Evolutionary conservation across 2,113 vertebrate species (phyloP).

Genomic region (Circaetus cinerascens): DNA sequence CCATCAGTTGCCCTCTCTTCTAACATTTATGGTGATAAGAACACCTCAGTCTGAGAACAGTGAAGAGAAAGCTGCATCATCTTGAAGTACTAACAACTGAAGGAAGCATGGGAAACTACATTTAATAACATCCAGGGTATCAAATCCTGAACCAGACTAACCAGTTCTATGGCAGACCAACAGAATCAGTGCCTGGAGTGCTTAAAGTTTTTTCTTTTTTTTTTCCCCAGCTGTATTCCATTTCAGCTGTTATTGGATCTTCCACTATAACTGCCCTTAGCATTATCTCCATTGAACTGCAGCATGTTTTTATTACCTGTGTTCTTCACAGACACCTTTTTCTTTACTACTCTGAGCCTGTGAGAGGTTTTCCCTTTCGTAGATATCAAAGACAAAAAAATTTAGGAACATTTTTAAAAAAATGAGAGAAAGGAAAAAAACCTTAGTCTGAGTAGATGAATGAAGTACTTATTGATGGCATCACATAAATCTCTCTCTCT

Average conservation of each 20-base stretch:
- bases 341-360: not conserved
- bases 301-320: not conserved
- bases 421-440: not conserved
- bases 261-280: not conserved
- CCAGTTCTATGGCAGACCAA: not conserved
- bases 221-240: not conserved
- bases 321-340: not conserved
- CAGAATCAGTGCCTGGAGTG: not conserved
- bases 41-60: not conserved
- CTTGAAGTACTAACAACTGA: not conserved
- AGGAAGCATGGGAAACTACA: not conserved
- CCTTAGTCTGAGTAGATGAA: not conserved
- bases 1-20: not conserved
- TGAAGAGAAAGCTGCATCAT: not conserved
- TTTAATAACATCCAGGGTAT: not conserved
- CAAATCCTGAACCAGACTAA: not conserved
- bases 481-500: fast-evolving
- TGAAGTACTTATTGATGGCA: not conserved
- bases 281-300: not conserved
- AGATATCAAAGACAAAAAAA: not conserved
- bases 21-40: not conserved
- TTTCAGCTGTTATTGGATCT: not conserved
- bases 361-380: not conserved
- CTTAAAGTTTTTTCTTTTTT: not conserved
- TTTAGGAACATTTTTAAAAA: not conserved